Percentiles rank a stretch among this genome's conserved stretches.
phyloP scores from a whole-genome alignment of 37 sponge, comb jelly and placozoan genomes.

The Sycon ciliatum region DNA sequence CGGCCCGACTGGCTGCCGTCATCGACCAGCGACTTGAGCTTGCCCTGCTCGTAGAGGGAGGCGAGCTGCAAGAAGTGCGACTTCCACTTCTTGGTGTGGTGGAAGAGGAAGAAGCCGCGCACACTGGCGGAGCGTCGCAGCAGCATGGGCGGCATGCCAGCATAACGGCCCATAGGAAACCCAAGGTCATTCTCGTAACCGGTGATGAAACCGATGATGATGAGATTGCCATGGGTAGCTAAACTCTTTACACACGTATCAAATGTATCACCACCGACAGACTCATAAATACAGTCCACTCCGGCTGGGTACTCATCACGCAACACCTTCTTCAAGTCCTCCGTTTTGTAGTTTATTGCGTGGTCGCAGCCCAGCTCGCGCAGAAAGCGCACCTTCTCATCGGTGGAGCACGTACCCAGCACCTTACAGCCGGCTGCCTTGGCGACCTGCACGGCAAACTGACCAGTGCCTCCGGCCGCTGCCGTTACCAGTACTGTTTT shows the following conservation, averaged over 20 bases:
- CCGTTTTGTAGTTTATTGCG: slow-evolving; percentile 67
- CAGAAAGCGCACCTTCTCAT: slow-evolving; percentile 53
- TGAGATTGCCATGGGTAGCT: slow-evolving; percentile 46
- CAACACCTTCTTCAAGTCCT: slow-evolving; percentile 40
- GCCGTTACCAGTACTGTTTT: slow-evolving; percentile 59
- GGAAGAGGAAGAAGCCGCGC: slow-evolving; percentile 55
- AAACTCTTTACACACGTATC: slow-evolving; percentile 58
- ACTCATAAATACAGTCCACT: slow-evolving; percentile 57
- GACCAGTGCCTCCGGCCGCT: slow-evolving; percentile 76
- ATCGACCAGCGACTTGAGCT: slow-evolving; percentile 50
- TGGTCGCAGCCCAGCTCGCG: slow-evolving; percentile 54
- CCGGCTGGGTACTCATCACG: slow-evolving; percentile 46
- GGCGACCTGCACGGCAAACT: slow-evolving; percentile 72
- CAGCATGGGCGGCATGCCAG: slow-evolving; percentile 20
- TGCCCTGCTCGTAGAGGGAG: slow-evolving; percentile 14
- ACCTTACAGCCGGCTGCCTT: slow-evolving; percentile 71
- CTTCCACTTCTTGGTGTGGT: slow-evolving; percentile 14
- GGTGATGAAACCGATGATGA: slow-evolving; percentile 56
- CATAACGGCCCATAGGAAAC: slow-evolving; percentile 16
- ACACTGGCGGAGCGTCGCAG: slow-evolving; percentile 64
- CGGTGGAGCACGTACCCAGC: slow-evolving; percentile 67
- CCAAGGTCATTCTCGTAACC: slow-evolving; percentile 18
- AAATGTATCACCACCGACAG: slow-evolving; percentile 59
- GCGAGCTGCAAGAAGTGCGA: slow-evolving; percentile 32
- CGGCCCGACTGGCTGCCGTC: slow-evolving; percentile 14